Conservation (phyloP, 2,113 vertebrate genomes). For the Vidua chalybeata region DNA sequence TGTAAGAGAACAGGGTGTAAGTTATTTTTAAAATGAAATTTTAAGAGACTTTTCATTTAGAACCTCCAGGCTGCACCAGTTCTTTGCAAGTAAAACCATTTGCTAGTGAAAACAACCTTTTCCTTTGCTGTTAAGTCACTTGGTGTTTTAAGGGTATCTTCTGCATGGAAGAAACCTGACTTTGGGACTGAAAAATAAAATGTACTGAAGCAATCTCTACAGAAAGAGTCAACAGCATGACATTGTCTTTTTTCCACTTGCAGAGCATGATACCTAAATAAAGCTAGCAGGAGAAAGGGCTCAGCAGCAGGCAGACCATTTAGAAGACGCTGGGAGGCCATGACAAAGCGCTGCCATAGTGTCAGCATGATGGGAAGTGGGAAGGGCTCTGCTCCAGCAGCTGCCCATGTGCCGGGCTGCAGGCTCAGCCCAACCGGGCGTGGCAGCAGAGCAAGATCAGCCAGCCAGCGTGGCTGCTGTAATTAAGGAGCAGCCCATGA, state of each 20-base stretch:
- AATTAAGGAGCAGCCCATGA: conserved; percentile 79
- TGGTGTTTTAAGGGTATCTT: not conserved
- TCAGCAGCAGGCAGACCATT: not conserved
- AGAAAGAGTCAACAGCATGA: not conserved
- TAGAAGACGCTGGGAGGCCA: not conserved
- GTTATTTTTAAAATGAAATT: not conserved
- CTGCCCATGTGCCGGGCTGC: not conserved
- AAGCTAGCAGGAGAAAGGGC: not conserved
- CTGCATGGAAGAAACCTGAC: not conserved
- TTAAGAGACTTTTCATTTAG: not conserved
- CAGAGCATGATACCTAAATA: not conserved
- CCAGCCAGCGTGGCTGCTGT: conserved; percentile 57
- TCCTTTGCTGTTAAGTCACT: not conserved
- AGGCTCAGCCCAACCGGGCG: not conserved
- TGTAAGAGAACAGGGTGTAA: not conserved
- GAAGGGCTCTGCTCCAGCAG: not conserved
- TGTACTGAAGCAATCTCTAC: not conserved
- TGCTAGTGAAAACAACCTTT: not conserved
- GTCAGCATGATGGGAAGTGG: not conserved
- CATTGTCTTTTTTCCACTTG: not conserved
- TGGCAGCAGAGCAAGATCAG: not conserved
- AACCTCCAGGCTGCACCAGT: not conserved
- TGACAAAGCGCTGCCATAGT: not conserved
- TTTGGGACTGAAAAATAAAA: not conserved
- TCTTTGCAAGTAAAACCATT: not conserved